Conservation (phyloP, 2,888 invertebrate species). For the Synergus laeviventris region DNA sequence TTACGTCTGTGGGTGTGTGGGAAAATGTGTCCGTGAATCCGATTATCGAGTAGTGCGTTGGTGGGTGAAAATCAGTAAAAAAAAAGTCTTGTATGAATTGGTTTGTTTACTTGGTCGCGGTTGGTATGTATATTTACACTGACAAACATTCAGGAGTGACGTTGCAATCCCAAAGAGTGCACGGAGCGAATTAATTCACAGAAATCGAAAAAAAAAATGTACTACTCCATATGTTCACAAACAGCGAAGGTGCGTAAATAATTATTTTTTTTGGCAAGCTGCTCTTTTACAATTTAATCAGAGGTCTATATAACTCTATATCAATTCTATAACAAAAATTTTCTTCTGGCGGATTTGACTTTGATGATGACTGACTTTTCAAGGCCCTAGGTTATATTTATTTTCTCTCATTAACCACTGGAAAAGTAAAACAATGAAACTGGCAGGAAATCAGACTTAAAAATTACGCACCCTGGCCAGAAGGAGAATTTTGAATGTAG, state of each 20-base stretch:
- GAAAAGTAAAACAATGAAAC: too few relatives aligned
- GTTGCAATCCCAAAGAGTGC: slow-evolving; percentile 74
- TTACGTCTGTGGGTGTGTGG: slow-evolving; percentile 38
- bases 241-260: slow-evolving; percentile 6
- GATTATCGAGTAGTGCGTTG: slow-evolving; percentile 15
- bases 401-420: too few relatives aligned
- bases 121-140: slow-evolving; percentile 56
- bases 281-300: too few relatives aligned
- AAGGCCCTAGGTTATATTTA: too few relatives aligned
- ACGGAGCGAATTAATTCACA: slow-evolving; percentile 52
- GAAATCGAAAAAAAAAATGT: slow-evolving; percentile 43
- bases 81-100: slow-evolving; percentile 30
- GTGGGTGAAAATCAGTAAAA: slow-evolving; percentile 4
- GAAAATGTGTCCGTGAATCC: slow-evolving; percentile 26
- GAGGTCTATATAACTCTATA: too few relatives aligned
- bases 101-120: slow-evolving; percentile 26
- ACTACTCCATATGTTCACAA: slow-evolving; percentile 5
- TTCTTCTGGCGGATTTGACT: too few relatives aligned
- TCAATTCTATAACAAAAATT: too few relatives aligned
- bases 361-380: too few relatives aligned
- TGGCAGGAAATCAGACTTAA: background rate
- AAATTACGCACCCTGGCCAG: slow-evolving; percentile 25
- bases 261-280: background rate
- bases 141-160: slow-evolving; percentile 59
- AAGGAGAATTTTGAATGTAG: background rate